phyloP scores from a whole-genome alignment of 2,113 vertebrate species.

The Phainopepla nitens region DNA sequence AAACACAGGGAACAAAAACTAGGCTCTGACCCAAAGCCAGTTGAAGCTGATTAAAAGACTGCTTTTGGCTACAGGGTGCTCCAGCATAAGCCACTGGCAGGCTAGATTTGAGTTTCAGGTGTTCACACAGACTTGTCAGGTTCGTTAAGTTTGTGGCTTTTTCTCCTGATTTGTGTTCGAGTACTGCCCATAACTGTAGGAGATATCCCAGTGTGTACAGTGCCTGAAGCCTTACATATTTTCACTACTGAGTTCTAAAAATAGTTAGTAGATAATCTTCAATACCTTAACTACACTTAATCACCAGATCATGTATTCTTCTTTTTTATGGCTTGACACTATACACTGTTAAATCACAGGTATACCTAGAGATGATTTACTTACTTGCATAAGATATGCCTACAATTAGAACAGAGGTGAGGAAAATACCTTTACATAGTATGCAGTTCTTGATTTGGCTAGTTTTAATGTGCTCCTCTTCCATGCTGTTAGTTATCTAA shows the following conservation, averaged over 20 bases:
- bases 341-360: background rate
- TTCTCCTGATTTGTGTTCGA: background rate
- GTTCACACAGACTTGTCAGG: background rate
- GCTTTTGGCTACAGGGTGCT: background rate
- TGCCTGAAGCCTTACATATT: background rate
- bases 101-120: background rate
- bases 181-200: background rate
- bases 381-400: background rate
- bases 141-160: background rate
- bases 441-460: background rate
- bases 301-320: background rate
- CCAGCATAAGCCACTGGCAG: background rate
- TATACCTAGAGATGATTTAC: background rate
- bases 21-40: background rate
- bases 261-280: background rate
- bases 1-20: background rate
- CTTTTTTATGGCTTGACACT: background rate
- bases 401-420: background rate
- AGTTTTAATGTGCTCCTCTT: background rate
- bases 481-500: background rate
- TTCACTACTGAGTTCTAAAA: background rate
- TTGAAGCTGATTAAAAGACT: conserved; percentile 31
- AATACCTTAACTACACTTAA: background rate
- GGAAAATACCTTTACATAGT: background rate
- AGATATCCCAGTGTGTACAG: background rate